These are phyloP conservation scores for Streptopelia turtur DNA, from an alignment of 2,797 vertebrate genomes.

Conservation along the genomic window DNA sequence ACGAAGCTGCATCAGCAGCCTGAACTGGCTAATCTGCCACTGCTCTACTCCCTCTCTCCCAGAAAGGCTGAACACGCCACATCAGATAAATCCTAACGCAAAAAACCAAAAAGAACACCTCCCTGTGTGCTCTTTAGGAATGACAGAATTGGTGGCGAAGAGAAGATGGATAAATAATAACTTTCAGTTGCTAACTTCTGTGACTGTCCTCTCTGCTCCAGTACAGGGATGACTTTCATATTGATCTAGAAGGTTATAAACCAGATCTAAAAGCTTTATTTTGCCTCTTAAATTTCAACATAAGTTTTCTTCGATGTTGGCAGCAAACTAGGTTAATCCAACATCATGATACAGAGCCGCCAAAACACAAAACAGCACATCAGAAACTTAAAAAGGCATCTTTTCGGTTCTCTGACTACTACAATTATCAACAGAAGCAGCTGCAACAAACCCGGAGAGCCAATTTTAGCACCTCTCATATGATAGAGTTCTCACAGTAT, in stretches of 20 bases:
- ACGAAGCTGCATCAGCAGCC: background rate
- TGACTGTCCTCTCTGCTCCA: background rate
- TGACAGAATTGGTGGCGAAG: background rate
- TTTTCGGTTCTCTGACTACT: background rate
- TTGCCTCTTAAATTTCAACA: background rate
- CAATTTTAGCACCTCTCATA: background rate
- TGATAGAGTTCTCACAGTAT: background rate
- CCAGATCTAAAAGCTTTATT: background rate
- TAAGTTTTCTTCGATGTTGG: background rate
- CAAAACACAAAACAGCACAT: background rate
- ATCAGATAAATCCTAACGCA: background rate
- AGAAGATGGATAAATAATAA: background rate
- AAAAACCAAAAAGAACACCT: background rate
- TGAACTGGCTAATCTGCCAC: background rate
- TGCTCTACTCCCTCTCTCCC: background rate
- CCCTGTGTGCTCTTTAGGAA: background rate
- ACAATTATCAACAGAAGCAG: background rate
- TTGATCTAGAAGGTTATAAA: background rate
- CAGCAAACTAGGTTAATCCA: constrained; percentile 28
- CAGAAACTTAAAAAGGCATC: background rate
- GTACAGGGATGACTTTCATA: background rate
- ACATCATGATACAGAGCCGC: background rate
- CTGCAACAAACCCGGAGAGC: background rate
- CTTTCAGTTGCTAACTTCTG: background rate
- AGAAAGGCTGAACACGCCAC: background rate